phyloP scores from a whole-genome alignment of 1,140 invertebrate species.

The Heliothis subflexa region DNA sequence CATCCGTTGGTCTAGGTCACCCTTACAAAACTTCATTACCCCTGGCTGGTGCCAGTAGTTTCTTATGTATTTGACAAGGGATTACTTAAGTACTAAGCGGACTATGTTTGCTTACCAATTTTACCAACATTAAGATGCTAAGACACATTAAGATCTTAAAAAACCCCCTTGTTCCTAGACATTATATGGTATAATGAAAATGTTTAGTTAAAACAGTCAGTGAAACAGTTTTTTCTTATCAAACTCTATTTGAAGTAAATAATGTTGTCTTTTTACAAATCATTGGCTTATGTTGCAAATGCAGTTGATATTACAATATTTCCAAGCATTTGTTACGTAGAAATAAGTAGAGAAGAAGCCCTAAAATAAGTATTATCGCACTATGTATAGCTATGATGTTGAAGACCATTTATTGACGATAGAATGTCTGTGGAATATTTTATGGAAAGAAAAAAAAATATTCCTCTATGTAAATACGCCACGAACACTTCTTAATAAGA shows the following conservation, averaged over 20 bases:
- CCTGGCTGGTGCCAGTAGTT: too few relatives aligned
- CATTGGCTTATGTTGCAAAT: constrained; percentile 62
- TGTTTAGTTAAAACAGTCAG: constrained; percentile 61
- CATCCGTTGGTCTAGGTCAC: too few relatives aligned
- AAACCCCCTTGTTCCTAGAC: constrained; percentile 19
- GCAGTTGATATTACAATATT: constrained; percentile 64
- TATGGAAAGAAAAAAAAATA: too few relatives aligned
- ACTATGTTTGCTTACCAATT: constrained; percentile 14
- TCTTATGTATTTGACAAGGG: too few relatives aligned
- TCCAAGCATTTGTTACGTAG: constrained; percentile 55
- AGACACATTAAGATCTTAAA: neutral
- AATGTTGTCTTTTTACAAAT: constrained; percentile 76
- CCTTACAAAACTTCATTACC: too few relatives aligned
- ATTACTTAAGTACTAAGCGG: too few relatives aligned
- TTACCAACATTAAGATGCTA: neutral
- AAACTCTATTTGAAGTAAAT: constrained; percentile 69
- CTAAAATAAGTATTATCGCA: constrained; percentile 48
- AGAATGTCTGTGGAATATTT: too few relatives aligned
- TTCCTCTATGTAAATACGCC: too few relatives aligned
- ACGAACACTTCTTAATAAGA: too few relatives aligned
- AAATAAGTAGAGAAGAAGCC: constrained; percentile 52
- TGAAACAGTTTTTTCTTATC: constrained; percentile 61
- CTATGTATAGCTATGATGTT: too few relatives aligned
- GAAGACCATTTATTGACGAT: too few relatives aligned
- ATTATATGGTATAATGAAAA: constrained; percentile 49